A percentile compares a stretch with the other conserved stretches of the same genome.
Conservation (phyloP, 1,140 invertebrate genomes). For the Zaprionus ornatus region DNA sequence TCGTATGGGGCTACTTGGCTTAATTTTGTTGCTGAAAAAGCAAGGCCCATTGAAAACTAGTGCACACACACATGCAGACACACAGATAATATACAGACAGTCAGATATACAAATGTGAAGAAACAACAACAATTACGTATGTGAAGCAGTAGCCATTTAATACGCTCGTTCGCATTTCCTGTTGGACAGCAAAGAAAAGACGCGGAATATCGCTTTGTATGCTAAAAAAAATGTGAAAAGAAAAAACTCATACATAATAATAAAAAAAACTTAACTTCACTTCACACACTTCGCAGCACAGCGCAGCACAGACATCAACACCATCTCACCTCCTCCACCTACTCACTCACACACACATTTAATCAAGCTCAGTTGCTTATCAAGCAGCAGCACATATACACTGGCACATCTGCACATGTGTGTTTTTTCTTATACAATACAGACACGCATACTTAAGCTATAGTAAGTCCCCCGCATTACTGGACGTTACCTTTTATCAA, state of each 20-base stretch:
- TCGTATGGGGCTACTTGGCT: constrained; percentile 4
- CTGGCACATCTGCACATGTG: not conserved
- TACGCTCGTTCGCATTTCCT: constrained; percentile 78
- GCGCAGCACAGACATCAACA: constrained; percentile 23
- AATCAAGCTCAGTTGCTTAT: constrained; percentile 33
- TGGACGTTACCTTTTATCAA: constrained; percentile 58
- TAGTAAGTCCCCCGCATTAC: constrained; percentile 28
- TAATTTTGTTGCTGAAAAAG: constrained; percentile 19
- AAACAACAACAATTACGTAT: constrained; percentile 49
- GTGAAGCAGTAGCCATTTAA: constrained; percentile 55
- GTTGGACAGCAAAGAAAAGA: constrained; percentile 57
- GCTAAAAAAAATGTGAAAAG: constrained; percentile 44
- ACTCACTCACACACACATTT: constrained; percentile 8
- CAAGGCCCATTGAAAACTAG: constrained; percentile 57
- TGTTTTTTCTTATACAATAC: not conserved
- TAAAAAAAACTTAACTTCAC: constrained; percentile 62
- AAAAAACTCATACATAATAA: constrained; percentile 51
- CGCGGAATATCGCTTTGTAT: constrained; percentile 69
- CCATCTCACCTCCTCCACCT: constrained; percentile 10
- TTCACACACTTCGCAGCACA: constrained; percentile 47
- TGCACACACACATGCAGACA: constrained; percentile 49
- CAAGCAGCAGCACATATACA: constrained; percentile 17
- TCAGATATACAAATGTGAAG: constrained; percentile 17
- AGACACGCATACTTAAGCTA: constrained; percentile 14
- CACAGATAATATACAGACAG: not conserved